Base-by-base conservation (phyloP, 1,140 invertebrate species). In the Euwallacea fornicatus region DNA sequence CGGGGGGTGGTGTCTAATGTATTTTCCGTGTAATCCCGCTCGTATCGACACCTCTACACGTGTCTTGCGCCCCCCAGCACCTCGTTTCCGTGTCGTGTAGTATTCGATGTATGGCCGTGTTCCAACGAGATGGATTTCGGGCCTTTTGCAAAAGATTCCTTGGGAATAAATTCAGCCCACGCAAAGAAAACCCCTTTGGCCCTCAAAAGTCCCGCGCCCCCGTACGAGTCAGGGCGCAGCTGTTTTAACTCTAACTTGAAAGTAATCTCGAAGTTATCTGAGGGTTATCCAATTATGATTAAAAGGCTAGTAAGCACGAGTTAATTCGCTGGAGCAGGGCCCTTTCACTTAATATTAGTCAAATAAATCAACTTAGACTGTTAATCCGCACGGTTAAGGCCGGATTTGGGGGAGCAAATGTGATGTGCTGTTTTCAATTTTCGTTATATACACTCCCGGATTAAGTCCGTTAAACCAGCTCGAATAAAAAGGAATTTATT, bases 221-320 rank as follows among this genome's bases (percentile, higher is more conserved):
- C 21, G 4, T 33, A 33, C 1, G 21, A 33, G 21, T 33, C 21
- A 4, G 21, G 21, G 47, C 63, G 46, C 63, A 65, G 46, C 63
- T 65, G 63, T 65, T 65, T 67, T 72, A 58, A 53, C 69, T 33
- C 61, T n/a, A 65, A 71, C 60, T 60, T 47, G 59, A 58, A 64
- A 64, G 43, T 59, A 71, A 64, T 66, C 68, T 63, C 8, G 15
- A 61, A 68, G 43, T 68, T 68, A 68, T 68, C 67, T 54, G 67
- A 71, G 61, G 63, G 61, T 65, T 71, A 71, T 71, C 69, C 69
- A 71, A 71, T 71, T 71, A 71, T 71, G 69, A 71, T 71, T 71
- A 71, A 71, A 66, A 66, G 69, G 69, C 69, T 65, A 71, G 69
- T 71, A 71, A 71, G 69, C 54, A 71, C 47, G 63, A 61, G 59